phyloP scores from a whole-genome alignment of 2,797 vertebrate genomes.

The Emydoidea blandingii region DNA sequence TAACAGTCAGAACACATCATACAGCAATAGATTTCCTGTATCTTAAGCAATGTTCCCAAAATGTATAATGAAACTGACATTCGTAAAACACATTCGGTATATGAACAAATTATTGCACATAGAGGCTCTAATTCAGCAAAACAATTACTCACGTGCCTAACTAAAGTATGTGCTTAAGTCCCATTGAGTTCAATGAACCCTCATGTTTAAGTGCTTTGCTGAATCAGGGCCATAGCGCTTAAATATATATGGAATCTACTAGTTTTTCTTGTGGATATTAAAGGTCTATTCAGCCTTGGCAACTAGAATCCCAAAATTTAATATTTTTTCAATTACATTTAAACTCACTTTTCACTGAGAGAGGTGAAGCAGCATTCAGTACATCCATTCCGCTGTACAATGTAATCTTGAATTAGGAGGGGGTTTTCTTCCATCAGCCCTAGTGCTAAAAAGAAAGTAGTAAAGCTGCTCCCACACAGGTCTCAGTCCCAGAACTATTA shows the following conservation, averaged over 20 bases:
- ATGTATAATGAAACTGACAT: neutral
- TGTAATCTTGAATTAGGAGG: neutral
- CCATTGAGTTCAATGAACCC: neutral
- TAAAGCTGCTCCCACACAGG: neutral
- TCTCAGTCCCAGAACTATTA: neutral
- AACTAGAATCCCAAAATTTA: neutral
- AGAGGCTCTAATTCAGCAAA: neutral
- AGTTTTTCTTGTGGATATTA: neutral
- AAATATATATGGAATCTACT: neutral
- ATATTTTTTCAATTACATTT: conserved; percentile 9
- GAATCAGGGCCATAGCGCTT: neutral
- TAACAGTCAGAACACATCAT: neutral
- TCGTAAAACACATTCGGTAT: neutral
- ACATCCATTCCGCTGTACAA: neutral
- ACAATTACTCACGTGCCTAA: neutral
- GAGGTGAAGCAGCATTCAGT: neutral
- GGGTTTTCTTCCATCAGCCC: neutral
- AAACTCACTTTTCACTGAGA: neutral
- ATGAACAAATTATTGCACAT: neutral
- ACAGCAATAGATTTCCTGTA: neutral
- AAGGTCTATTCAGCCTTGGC: neutral
- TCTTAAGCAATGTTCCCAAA: neutral
- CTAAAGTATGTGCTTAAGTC: neutral
- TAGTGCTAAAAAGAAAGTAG: neutral
- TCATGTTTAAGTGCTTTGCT: neutral